Evolutionary conservation across 2,113 vertebrate species (phyloP).

Genomic region (Halichoerus grypus): DNA sequence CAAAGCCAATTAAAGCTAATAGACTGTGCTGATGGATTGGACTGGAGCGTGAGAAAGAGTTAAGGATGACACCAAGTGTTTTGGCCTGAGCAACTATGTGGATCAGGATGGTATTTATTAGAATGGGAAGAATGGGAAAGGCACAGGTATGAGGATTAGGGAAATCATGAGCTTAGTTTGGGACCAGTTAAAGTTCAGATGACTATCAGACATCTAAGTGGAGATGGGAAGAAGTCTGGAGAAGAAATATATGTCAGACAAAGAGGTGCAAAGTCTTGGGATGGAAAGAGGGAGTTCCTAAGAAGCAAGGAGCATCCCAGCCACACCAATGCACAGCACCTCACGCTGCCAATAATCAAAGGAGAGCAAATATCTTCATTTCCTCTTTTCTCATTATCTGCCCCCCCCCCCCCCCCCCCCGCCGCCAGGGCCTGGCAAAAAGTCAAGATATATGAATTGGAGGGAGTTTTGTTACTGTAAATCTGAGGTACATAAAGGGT

Average conservation of each 20-base stretch:
- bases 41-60: background rate
- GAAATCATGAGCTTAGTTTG: background rate
- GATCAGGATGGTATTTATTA: background rate
- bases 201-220: background rate
- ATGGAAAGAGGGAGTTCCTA: background rate
- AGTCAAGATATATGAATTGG: conserved; percentile 26
- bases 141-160: background rate
- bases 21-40: background rate
- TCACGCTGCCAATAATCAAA: background rate
- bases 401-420: background rate
- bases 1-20: conserved; percentile 6
- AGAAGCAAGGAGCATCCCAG: background rate
- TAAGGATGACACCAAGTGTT: background rate
- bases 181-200: background rate
- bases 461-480: conserved; percentile 30
- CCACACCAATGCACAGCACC: background rate
- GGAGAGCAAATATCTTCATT: background rate
- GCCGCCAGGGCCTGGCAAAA: conserved; percentile 15
- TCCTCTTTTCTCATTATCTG: conserved; percentile 16
- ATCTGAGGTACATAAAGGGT: background rate
- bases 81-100: background rate
- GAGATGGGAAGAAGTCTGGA: background rate
- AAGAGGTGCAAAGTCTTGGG: background rate
- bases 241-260: conserved; percentile 41
- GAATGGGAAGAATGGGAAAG: background rate